Base-by-base conservation (phyloP, 1,140 invertebrate genomes). In the Galleria mellonella region DNA sequence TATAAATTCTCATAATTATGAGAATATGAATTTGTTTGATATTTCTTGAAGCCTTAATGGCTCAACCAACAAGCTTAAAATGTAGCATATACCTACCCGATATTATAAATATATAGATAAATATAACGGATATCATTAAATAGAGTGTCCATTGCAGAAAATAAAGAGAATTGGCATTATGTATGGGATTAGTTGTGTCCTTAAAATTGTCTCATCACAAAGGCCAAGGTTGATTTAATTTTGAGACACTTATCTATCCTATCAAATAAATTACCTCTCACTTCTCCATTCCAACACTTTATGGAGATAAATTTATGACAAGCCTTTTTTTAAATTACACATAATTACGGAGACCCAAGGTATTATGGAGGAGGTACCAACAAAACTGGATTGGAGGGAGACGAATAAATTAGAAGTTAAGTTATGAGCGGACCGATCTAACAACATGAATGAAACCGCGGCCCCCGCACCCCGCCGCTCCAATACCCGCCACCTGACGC, bases 351-450 rank as follows among this genome's bases (percentile, higher is more conserved):
- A 62, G 62, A 61, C 46, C 17, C 49, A 49, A 73, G 54, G 71
- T 68, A 65, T 63, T 57, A 58, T 48, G 49, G 56, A 62, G 59
- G 68, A 58, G 63, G 56, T 51, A 69, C 53, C 48, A 67, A 2
- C 17, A 23, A 23, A 76, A 72, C 64, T 65, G 71, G 64, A 65
- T 69, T 69, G 51, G 55, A 61, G 51, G 62, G 63, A 68, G 54
- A 73, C 60, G 72, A 75, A 83, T 84, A 84, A 84, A 84, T 84
- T 83, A 84, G 65, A 62, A 70, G 76, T 77, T 79, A 82, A 84
- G 66, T 84, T 84, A 84, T 84, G 81, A 82, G 76, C 71, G 68
- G 74, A 41, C 68, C 64, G 65, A 72, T 83, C 81, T 83, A 81
- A 84, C 77, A 74, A 84, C 81, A 84, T 84, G 81, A 84, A 84